phyloP scores from a whole-genome alignment of 1,140 invertebrate genomes.

The Temnothorax curvispinosus region DNA sequence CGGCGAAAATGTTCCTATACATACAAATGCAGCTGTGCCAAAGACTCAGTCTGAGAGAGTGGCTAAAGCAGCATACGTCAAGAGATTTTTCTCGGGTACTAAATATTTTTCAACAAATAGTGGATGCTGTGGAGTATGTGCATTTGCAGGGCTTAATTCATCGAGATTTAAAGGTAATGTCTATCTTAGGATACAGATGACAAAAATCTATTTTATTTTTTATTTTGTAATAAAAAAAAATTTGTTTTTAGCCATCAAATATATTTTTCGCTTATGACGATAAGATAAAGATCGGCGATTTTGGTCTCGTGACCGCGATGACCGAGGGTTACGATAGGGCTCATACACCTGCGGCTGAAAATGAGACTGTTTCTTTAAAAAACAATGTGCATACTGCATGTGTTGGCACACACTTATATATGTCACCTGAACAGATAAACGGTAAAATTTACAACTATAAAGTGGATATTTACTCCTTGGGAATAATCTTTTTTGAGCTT shows the following conservation, averaged over 20 bases:
- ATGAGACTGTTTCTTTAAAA: conserved; percentile 62
- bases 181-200: neutral
- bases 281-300: conserved; percentile 98
- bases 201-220: conserved; percentile 29
- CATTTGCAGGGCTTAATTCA: conserved; percentile 97
- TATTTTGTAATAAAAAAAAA: conserved; percentile 4
- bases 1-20: conserved; percentile 92
- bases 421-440: conserved; percentile 97
- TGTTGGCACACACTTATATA: conserved; percentile 97
- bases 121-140: conserved; percentile 97
- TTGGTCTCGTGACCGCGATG: conserved; percentile 96
- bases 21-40: conserved; percentile 99
- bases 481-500: conserved; percentile 97
- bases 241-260: conserved; percentile 92
- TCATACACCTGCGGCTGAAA: conserved; percentile 74
- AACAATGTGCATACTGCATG: conserved; percentile 88
- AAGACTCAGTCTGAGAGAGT: conserved; percentile 95
- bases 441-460: conserved; percentile 95
- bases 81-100: conserved; percentile 87
- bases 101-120: conserved; percentile 96
- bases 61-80: conserved; percentile 89
- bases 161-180: conserved; percentile 94
- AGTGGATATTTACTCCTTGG: conserved; percentile 98
- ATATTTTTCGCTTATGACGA: conserved; percentile 97
- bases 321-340: conserved; percentile 87